Base-by-base conservation (phyloP, 1,140 invertebrate species). In the Gonatopus flavifemur region DNA sequence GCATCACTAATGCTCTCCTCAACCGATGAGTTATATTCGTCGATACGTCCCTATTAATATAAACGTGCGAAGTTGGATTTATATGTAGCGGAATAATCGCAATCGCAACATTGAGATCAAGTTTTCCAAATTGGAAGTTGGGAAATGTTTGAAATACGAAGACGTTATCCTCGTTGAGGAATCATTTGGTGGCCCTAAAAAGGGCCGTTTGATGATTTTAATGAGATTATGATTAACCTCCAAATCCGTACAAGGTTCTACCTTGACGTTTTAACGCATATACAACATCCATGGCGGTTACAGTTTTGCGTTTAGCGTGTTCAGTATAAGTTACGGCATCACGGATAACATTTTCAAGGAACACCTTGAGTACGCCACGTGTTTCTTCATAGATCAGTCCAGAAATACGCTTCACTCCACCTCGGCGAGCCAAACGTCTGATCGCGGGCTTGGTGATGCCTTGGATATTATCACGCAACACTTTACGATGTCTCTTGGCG, bases 391-490 rank as follows among this genome's bases (percentile, higher is more conserved):
- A 61, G 9, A 61, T 61, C 49, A 61, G 42, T 3, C 59, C 57
- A 16, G 59, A 61, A 9, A 61, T 61, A 52, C 59, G 59, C 9
- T 61, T 61, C 0, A 61, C 57, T 16, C 59, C 59, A 13, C 59
- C 58, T 28, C 58, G 51, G 19, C 58, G 46, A 2, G 58, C 58
- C 9, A 60, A 13, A 45, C 58, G 58, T 30, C 58, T 57, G 7
- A 60, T 60, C 0, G 58, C 58, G 1, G 58, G 57, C 7, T 60
- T 60, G 2, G 57, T 61, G 18, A 61, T 61, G 24, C 59, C 59
- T 12, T 61, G 59, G 45, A 61, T 61, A 28, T 61, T 61, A 61
- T 61, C 59, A 45, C 59, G 59, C 20, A 61, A 35, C 41, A 61
- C 57, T 4, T 61, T 61, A 10, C 59, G 50, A 13, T 61, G 57